A percentile compares a stretch with the other conserved stretches of the same genome.
phyloP scores from a whole-genome alignment of 2,888 invertebrate genomes.

The Ochropacha duplaris region DNA sequence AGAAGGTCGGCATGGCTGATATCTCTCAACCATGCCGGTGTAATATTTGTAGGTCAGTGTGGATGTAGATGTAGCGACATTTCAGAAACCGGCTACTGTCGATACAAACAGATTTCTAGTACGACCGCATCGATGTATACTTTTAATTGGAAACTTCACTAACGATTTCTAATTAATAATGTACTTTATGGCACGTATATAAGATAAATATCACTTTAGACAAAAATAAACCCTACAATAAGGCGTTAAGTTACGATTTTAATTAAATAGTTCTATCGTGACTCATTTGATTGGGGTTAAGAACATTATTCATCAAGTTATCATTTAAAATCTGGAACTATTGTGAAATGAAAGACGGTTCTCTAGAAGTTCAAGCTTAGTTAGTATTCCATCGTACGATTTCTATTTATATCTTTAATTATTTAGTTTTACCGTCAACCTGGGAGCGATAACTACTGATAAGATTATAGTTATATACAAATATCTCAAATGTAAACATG shows the following conservation, averaged over 20 bases:
- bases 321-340: not conserved
- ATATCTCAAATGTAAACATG: not conserved
- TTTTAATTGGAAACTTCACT: not conserved
- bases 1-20: not conserved
- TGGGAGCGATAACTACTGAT: not conserved
- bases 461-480: not conserved
- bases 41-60: not conserved
- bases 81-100: constrained; percentile 4
- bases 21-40: not conserved
- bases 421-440: not conserved
- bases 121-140: not conserved
- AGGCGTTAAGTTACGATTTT: too few species aligned
- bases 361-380: not conserved
- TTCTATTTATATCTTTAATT: not conserved
- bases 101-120: not conserved
- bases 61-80: constrained; percentile 6
- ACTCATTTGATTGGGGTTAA: too few species aligned
- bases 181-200: too few species aligned
- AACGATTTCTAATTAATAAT: not conserved
- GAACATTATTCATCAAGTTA: not conserved
- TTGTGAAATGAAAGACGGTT: not conserved
- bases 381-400: not conserved
- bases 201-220: too few species aligned
- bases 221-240: too few species aligned
- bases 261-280: too few species aligned